Base-by-base conservation (phyloP, 2,888 invertebrate genomes). In the Oligia latruncula region DNA sequence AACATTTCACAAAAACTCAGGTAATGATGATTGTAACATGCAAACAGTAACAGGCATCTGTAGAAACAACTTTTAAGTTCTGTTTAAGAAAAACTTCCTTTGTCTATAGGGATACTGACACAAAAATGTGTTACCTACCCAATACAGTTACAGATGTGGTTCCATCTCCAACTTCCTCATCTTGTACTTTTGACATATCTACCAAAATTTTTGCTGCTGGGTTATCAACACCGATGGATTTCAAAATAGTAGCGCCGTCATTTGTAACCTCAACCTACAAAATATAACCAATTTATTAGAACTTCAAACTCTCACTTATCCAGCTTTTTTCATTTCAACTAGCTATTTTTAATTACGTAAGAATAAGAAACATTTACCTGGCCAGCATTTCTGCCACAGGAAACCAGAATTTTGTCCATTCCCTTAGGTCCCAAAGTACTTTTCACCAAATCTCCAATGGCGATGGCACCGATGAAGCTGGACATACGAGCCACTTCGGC, bases 151-250 rank as follows among this genome's bases (percentile, higher is more conserved):
- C 99, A 0, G 99, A 99, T 65, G 99, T 99, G n/a, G 99, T 99
- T 23, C 99, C 99, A 97, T 99, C 99, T 68, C 99, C 99, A 81
- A 99, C 99, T 97, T 99, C 99, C 93, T 99, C 99, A 96, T 99
- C 99, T 94, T 99, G 99, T 5, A 99, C 99, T 95, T 99, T 98
- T 23, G 99, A 99, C 98, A 99, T 99, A 90, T 99, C 99, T n/a
- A 99, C 99, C 73, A 99, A 97, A 91, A 99, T 99, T 96, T 99
- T 99, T 0, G 99, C 99, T 55, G 99, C 99, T 43, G 99, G 99
- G 95, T 99, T 99, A 94, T 99, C 99, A 35, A 99, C 99, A 77
- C 99, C 99, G 79, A 99, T 98, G 0, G 99, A 98, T 94, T 99
- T 99, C 77, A 99, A 97, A 93, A 99, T 99, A 13, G 99, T 99